phyloP scores from a whole-genome alignment of 2,113 vertebrate genomes.

The Crotophaga sulcirostris region DNA sequence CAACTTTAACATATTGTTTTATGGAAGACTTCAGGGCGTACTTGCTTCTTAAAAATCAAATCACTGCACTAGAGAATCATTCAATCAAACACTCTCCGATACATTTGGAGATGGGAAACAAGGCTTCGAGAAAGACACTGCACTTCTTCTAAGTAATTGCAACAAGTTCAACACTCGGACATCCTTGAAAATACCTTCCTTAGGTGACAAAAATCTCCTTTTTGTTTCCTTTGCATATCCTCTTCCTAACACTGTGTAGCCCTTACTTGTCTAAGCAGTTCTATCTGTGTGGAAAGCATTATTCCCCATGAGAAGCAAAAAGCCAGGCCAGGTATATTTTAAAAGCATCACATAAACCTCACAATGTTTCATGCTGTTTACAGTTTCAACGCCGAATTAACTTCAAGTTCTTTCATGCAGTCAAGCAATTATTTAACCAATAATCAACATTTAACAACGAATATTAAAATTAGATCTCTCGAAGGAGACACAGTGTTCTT shows the following conservation, averaged over 20 bases:
- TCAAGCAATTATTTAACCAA: constrained; percentile 39
- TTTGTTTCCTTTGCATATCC: not conserved
- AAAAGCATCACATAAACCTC: not conserved
- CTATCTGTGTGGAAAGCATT: not conserved
- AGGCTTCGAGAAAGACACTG: not conserved
- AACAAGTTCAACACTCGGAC: not conserved
- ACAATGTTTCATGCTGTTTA: not conserved
- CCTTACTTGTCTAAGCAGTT: not conserved
- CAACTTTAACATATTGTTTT: not conserved
- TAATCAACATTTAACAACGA: constrained; percentile 38
- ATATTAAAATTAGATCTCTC: constrained; percentile 25
- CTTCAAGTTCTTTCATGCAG: not conserved
- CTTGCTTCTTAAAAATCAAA: not conserved
- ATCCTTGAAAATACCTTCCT: not conserved
- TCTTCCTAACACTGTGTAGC: not conserved
- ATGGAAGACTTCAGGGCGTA: not conserved
- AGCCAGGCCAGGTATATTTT: not conserved
- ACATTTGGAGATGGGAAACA: not conserved
- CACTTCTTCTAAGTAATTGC: not conserved
- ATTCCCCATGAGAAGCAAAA: rapidly evolving
- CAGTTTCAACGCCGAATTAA: not conserved
- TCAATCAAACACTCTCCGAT: not conserved
- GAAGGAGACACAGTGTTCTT: constrained; percentile 18
- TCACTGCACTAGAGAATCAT: not conserved
- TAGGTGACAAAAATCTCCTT: not conserved